These are phyloP conservation scores for Nipponacmea schrenckii DNA, from an alignment of 2,888 invertebrate genomes.

Conservation along the genomic window DNA sequence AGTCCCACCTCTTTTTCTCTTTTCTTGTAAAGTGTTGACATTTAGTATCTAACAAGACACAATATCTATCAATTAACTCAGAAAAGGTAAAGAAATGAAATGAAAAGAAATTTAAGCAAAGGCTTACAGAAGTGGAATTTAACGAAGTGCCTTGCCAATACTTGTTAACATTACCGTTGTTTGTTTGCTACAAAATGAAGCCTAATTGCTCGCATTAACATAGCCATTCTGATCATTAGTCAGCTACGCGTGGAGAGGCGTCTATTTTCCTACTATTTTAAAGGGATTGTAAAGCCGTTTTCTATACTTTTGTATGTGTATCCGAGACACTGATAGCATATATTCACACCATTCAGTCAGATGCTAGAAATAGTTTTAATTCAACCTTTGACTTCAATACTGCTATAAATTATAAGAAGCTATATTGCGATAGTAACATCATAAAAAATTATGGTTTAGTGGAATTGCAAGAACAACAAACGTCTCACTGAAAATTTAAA, in stretches of 20 bases:
- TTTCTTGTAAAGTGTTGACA: not conserved
- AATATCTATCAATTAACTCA: not conserved
- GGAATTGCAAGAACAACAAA: too few relatives aligned
- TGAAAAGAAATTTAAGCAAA: not conserved
- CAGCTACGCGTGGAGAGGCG: not conserved
- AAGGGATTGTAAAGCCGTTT: too few relatives aligned
- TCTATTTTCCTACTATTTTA: not conserved
- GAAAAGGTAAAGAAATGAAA: not conserved
- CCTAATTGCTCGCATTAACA: not conserved
- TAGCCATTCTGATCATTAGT: not conserved
- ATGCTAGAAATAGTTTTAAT: too few relatives aligned
- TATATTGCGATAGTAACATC: too few relatives aligned
- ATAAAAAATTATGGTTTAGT: too few relatives aligned
- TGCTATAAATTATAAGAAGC: too few relatives aligned
- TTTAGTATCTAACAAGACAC: not conserved
- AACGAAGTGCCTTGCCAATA: not conserved
- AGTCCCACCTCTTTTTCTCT: too few relatives aligned
- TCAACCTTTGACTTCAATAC: too few relatives aligned
- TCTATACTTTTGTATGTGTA: too few relatives aligned
- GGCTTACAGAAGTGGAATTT: not conserved
- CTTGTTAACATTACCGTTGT: not conserved
- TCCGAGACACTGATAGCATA: too few relatives aligned
- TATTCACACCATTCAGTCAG: too few relatives aligned
- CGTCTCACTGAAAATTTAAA: too few relatives aligned
- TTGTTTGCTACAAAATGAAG: constrained; percentile 7